Conservation (phyloP, 23 tunicate species). For the Pegea sp. region DNA sequence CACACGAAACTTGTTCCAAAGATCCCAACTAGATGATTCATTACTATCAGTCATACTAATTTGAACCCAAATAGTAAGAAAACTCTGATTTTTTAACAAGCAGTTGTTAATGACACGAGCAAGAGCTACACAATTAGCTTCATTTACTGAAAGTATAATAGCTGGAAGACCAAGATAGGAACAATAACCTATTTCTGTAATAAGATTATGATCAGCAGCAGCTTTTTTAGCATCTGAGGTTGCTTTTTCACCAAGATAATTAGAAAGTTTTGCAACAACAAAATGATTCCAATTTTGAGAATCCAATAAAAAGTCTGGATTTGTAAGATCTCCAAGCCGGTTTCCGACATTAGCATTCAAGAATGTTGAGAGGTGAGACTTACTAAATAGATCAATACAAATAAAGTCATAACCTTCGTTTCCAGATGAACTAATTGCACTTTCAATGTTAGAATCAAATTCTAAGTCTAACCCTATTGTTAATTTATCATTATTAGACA, state of each 20-base stretch:
- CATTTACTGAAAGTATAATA: slow-evolving; percentile 15
- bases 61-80: slow-evolving; percentile 42
- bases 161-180: slow-evolving; percentile 71
- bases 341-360: slow-evolving; percentile 11
- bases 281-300: slow-evolving; percentile 58
- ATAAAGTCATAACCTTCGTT: slow-evolving; percentile 66
- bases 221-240: slow-evolving; percentile 6
- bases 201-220: slow-evolving; percentile 13
- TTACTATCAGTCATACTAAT: slow-evolving; percentile 8
- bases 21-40: slow-evolving; percentile 11
- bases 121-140: slow-evolving; percentile 24
- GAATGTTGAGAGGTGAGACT: slow-evolving; percentile 7
- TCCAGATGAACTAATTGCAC: slow-evolving; percentile 20
- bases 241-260: slow-evolving; percentile 12
- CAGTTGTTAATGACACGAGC: slow-evolving; percentile 30
- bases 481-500: too few species aligned
- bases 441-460: slow-evolving; percentile 40
- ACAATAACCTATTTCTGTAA: slow-evolving; percentile 32
- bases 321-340: slow-evolving; percentile 30
- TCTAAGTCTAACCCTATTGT: slow-evolving; percentile 28
- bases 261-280: slow-evolving; percentile 64
- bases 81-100: slow-evolving; percentile 33
- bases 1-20: slow-evolving; percentile 78
- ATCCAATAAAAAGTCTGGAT: slow-evolving; percentile 32
- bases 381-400: slow-evolving; percentile 31